Percentiles rank a stretch among this genome's conserved stretches.
Evolutionary conservation across 2,888 invertebrate genomes (phyloP).

Genomic region (Uropetala carovei): DNA sequence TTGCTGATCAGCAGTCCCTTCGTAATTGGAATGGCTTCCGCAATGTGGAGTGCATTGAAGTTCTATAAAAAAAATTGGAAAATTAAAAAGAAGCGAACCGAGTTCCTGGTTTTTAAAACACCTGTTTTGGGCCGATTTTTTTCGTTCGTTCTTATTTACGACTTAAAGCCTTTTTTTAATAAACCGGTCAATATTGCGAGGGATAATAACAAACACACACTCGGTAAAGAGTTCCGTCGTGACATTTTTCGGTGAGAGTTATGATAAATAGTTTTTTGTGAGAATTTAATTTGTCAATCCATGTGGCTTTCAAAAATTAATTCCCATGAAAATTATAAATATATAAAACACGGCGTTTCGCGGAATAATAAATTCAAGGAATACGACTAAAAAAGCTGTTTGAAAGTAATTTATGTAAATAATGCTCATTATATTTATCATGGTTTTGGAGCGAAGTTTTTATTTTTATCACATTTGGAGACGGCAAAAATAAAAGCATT

Average conservation of each 20-base stretch:
- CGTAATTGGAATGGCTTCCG: slow-evolving; percentile 63
- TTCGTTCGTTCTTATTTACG: neutral
- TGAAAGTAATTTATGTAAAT: slow-evolving; percentile 27
- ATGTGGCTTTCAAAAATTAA: slow-evolving; percentile 54
- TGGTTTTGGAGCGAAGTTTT: neutral
- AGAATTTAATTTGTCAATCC: slow-evolving; percentile 49
- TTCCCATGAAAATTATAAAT: slow-evolving; percentile 63
- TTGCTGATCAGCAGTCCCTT: slow-evolving; percentile 59
- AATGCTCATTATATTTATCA: slow-evolving; percentile 2
- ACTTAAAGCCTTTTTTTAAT: neutral
- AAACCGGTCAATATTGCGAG: slow-evolving; percentile 41
- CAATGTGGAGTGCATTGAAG: slow-evolving; percentile 47
- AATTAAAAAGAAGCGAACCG: neutral
- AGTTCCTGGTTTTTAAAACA: slow-evolving; percentile 42
- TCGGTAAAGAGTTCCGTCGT: slow-evolving; percentile 10
- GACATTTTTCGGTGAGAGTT: slow-evolving; percentile 36
- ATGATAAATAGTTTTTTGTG: slow-evolving; percentile 60
- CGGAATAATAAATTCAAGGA: neutral
- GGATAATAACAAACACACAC: slow-evolving; percentile 50
- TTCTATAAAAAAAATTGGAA: neutral
- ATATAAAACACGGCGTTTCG: neutral
- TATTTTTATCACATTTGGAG: no score
- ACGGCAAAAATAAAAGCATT: no score
- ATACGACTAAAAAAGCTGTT: neutral
- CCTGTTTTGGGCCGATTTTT: slow-evolving; percentile 49